These are phyloP conservation scores for Macrobrachium rosenbergii DNA, from an alignment of 1,140 invertebrate genomes.

Conservation along the genomic window DNA sequence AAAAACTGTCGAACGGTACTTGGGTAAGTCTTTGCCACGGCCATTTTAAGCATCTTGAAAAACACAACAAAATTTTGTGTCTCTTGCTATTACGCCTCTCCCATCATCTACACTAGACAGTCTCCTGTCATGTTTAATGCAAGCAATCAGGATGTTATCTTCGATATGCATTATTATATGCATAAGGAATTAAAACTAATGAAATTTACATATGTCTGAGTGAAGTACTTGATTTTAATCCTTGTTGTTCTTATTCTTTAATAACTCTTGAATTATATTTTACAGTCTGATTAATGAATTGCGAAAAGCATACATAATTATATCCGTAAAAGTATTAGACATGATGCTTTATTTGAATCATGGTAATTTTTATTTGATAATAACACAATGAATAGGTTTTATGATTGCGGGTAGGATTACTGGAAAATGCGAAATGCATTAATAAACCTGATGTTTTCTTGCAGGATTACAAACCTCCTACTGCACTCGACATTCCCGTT, in stretches of 20 bases:
- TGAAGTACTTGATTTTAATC: too few relatives aligned
- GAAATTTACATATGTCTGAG: too few relatives aligned
- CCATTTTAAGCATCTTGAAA: background rate
- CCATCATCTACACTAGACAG: background rate
- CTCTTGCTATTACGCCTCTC: background rate
- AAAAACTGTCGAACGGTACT: constrained; percentile 81
- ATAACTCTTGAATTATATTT: too few relatives aligned
- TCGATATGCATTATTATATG: too few relatives aligned
- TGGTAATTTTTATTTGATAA: background rate
- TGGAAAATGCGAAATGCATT: background rate
- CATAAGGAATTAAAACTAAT: too few relatives aligned
- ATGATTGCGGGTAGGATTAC: background rate
- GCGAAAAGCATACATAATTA: too few relatives aligned
- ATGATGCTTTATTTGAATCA: too few relatives aligned
- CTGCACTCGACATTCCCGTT: constrained; percentile 86
- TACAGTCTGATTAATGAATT: too few relatives aligned
- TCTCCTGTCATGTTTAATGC: too few relatives aligned
- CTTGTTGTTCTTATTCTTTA: too few relatives aligned
- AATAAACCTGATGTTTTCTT: background rate
- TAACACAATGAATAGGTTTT: background rate
- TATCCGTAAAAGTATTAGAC: too few relatives aligned
- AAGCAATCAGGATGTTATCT: too few relatives aligned
- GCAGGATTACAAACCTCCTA: constrained; percentile 84
- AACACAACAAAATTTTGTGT: background rate
- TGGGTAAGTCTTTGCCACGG: constrained; percentile 75